Percentiles rank a stretch among this genome's conserved stretches.
phyloP scores from a whole-genome alignment of 2,888 invertebrate species.

The Drosophila hawaiiensis region DNA sequence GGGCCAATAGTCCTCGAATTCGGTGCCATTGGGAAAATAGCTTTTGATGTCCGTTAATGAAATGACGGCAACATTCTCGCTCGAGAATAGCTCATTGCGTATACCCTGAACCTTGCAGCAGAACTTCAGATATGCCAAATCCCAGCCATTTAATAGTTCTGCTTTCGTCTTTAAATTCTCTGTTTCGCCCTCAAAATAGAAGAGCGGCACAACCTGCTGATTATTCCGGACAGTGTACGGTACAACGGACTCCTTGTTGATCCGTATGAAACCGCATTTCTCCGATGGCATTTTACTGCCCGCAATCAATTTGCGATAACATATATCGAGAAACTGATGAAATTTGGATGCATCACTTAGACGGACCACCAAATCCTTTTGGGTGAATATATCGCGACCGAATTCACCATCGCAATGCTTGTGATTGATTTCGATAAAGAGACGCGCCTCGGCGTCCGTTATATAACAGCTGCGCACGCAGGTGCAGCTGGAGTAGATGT shows the following conservation, averaged over 20 bases:
- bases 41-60: constrained; percentile 95
- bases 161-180: constrained; percentile 95
- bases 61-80: constrained; percentile 95
- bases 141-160: constrained; percentile 95
- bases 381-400: constrained; percentile 94
- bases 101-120: constrained; percentile 98
- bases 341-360: constrained; percentile 95
- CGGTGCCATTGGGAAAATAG: constrained; percentile 95
- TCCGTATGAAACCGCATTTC: constrained; percentile 95
- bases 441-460: constrained; percentile 94
- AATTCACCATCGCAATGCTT: constrained; percentile 96
- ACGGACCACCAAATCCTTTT: constrained; percentile 95
- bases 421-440: constrained; percentile 96
- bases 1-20: constrained; percentile 97
- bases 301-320: constrained; percentile 92
- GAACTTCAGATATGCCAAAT: constrained; percentile 95
- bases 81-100: constrained; percentile 94
- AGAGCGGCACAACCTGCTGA: constrained; percentile 95
- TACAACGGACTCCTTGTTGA: constrained; percentile 96
- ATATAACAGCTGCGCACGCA: constrained; percentile 97
- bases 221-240: constrained; percentile 94
- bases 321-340: constrained; percentile 95
- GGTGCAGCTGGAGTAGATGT: constrained; percentile 95
- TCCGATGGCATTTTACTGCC: constrained; percentile 90
- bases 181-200: constrained; percentile 95